These are phyloP conservation scores for Microchirus variegatus DNA, from an alignment of 2,797 vertebrate species.

Conservation along the genomic window DNA sequence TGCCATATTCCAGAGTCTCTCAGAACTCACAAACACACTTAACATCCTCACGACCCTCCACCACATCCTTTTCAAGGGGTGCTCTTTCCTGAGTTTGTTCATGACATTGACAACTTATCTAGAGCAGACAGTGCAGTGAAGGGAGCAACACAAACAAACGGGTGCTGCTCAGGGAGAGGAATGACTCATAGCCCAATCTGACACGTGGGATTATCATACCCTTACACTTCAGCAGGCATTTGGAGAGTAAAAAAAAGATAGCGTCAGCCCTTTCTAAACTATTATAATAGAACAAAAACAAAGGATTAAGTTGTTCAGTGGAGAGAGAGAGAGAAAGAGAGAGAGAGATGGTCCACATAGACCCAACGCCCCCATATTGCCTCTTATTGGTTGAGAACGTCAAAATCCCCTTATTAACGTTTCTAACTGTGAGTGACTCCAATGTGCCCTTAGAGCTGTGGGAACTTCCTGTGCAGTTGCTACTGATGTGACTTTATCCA, in stretches of 20 bases:
- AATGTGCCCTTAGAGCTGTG: slow-evolving; percentile 32
- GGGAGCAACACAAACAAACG: slow-evolving; percentile 57
- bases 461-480: slow-evolving; percentile 51
- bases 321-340: background rate
- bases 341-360: background rate
- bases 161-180: slow-evolving; percentile 32
- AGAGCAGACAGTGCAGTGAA: slow-evolving; percentile 18
- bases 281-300: slow-evolving; percentile 19
- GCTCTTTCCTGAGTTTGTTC: slow-evolving; percentile 31
- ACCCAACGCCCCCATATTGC: slow-evolving; percentile 13
- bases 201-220: slow-evolving; percentile 72
- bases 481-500: slow-evolving; percentile 59
- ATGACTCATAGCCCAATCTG: slow-evolving; percentile 53
- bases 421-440: slow-evolving; percentile 11
- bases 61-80: slow-evolving; percentile 4
- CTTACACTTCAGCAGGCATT: slow-evolving; percentile 57
- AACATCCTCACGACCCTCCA: slow-evolving; percentile 5
- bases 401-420: slow-evolving; percentile 8
- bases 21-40: slow-evolving; percentile 8
- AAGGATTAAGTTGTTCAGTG: slow-evolving; percentile 12
- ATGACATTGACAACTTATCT: slow-evolving; percentile 33
- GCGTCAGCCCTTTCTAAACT: slow-evolving; percentile 37
- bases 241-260: slow-evolving; percentile 27
- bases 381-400: slow-evolving; percentile 15
- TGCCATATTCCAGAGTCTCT: background rate